A percentile compares a stretch with the other conserved stretches of the same genome.
These are phyloP conservation scores for Drepana arcuata DNA, from an alignment of 1,140 invertebrate genomes.

Conservation along the genomic window DNA sequence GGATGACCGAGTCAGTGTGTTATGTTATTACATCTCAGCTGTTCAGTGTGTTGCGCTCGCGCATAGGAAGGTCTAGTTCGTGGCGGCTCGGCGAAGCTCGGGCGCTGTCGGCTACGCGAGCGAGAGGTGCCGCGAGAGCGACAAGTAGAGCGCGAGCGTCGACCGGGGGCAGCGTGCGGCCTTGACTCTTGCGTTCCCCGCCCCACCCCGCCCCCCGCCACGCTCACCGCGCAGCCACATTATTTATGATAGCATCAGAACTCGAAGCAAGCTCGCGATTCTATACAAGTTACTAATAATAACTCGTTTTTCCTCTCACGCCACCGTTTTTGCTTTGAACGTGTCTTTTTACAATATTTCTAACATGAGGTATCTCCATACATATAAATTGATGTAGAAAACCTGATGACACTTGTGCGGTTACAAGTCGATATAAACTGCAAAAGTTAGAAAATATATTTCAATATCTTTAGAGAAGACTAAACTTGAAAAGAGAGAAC, in stretches of 20 bases:
- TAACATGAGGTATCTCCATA: too few species aligned
- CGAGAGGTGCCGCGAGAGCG: slow-evolving; percentile 37
- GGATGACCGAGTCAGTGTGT: slow-evolving; percentile 71
- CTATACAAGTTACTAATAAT: slow-evolving; percentile 61
- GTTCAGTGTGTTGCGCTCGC: slow-evolving; percentile 54
- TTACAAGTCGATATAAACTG: too few species aligned
- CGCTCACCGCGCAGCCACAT: slow-evolving; percentile 47
- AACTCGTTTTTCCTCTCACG: slow-evolving; percentile 70
- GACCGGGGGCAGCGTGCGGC: slow-evolving; percentile 78
- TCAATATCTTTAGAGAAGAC: too few species aligned
- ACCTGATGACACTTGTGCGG: too few species aligned
- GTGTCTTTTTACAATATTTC: too few species aligned
- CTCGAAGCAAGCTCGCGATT: slow-evolving; percentile 61
- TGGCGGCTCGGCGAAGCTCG: slow-evolving; percentile 38
- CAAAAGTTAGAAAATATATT: too few species aligned
- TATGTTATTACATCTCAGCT: slow-evolving; percentile 70
- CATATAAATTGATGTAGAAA: too few species aligned
- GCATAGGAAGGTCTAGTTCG: slow-evolving; percentile 68
- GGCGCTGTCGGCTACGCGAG: slow-evolving; percentile 38
- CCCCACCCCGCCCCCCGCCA: slow-evolving; percentile 17
- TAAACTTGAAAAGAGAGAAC: too few species aligned
- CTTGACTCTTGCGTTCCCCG: slow-evolving; percentile 75
- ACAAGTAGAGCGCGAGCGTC: slow-evolving; percentile 63
- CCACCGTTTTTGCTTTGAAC: slow-evolving; percentile 55
- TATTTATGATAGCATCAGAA: slow-evolving; percentile 69